Base-by-base conservation (phyloP, 2,113 vertebrate species). In the Limanda limanda region DNA sequence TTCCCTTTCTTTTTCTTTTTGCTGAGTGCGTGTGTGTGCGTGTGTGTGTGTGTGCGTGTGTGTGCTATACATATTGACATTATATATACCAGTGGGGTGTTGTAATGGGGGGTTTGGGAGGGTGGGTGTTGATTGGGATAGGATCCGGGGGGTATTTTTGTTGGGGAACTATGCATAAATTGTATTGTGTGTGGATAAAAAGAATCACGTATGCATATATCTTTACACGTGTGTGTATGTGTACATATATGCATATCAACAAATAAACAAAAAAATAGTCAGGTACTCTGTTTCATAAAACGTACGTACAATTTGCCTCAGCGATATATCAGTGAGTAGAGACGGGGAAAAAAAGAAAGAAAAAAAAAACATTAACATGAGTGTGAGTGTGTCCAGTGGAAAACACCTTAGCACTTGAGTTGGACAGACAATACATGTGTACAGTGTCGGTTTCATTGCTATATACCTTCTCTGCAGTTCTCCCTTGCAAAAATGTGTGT, bases 241-340 rank as follows among this genome's bases (percentile, higher is more conserved):
- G 91, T 93, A 90, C 83, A 90, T 93, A 90, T 93, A 91, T 93
- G 91, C 90, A 91, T 91, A 93, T 92, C 87, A 91, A 89, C 90
- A 93, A 92, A 92, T 81, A 88, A 89, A 86, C 76, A 92, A 88
- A 93, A 95, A 95, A 95, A 95, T 96, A 95, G 96, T 98, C 97
- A 98, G 97, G 97, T 98, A 99, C 97, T 99, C 96, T 96, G 95
- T 98, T 97, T 98, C 97, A 97, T 97, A 88, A 90, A 96, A 97
- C 94, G 95, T 97, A 96, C 96, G 97, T 97, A 97, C 95, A 96
- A 96, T 96, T 97, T 96, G 95, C 96, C 96, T 97, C 97, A 97
- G 96, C 95, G 95, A 97, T 96, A 96, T 88, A 95, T 95, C 94
- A 95, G 95, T 96, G 95, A 96, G 69, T 82, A 89, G 68, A 89